Conservation (phyloP, 2,113 vertebrate species). For the Garra rufa region DNA sequence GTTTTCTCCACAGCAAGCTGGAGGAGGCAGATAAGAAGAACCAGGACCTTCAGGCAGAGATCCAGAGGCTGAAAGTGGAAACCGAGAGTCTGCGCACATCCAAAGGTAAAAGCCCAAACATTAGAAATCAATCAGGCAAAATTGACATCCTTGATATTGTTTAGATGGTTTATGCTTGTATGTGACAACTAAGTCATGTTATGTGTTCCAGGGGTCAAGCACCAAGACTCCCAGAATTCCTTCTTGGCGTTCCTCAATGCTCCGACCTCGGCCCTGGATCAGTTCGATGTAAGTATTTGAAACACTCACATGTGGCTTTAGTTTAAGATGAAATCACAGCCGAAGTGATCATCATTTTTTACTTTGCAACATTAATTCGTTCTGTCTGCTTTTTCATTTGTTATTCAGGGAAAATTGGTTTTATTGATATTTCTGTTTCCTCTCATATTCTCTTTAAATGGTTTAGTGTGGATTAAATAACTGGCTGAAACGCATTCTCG, state of each 20-base stretch:
- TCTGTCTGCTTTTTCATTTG: not conserved
- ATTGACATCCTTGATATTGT: not conserved
- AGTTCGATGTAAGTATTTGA: conserved; percentile 90
- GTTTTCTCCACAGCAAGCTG: conserved; percentile 83
- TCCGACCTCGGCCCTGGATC: conserved; percentile 93
- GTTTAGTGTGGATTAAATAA: not conserved
- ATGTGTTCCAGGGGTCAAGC: conserved; percentile 89
- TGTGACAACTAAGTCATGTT: conserved; percentile 22
- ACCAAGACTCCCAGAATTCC: conserved; percentile 99
- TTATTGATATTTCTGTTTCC: not conserved
- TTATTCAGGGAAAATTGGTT: not conserved
- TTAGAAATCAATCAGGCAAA: not conserved
- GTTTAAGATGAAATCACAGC: not conserved
- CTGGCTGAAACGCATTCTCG: not conserved
- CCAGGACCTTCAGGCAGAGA: conserved; percentile 88
- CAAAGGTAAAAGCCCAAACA: conserved; percentile 80
- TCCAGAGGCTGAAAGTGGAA: conserved; percentile 93
- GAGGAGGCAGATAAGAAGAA: conserved; percentile 94
- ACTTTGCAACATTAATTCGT: not conserved
- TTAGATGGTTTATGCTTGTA: not conserved
- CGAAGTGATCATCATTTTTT: not conserved
- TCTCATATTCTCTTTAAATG: not conserved
- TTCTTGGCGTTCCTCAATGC: conserved; percentile 98
- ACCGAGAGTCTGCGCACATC: conserved; percentile 90
- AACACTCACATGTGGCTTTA: not conserved